These are phyloP conservation scores for Geothlypis trichas DNA, from an alignment of 2,113 vertebrate genomes.

Conservation along the genomic window DNA sequence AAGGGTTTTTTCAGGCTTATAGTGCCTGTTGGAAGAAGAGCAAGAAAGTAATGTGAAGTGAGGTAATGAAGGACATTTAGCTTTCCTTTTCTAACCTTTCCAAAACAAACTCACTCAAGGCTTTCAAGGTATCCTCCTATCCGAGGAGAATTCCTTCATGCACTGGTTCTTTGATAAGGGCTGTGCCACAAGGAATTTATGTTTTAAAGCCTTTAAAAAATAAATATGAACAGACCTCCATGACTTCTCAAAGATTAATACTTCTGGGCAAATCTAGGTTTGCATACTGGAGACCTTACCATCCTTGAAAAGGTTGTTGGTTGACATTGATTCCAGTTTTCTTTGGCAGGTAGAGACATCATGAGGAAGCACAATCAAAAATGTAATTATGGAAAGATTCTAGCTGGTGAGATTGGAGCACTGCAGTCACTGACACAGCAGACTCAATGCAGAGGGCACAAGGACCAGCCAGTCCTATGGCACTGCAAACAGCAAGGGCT, in stretches of 20 bases:
- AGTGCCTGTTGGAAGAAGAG: background rate
- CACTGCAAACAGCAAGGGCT: background rate
- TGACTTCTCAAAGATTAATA: background rate
- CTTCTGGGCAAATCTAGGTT: background rate
- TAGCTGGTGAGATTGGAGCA: background rate
- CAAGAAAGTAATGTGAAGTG: background rate
- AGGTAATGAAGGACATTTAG: background rate
- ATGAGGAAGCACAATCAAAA: background rate
- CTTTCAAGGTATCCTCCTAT: background rate
- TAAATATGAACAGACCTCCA: background rate
- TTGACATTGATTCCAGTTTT: background rate
- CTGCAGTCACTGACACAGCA: background rate
- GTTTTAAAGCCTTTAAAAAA: background rate
- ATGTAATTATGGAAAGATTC: background rate
- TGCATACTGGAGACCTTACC: accelerated
- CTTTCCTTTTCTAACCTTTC: background rate
- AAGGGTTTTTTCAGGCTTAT: background rate
- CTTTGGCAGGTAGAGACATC: background rate
- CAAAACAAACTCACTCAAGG: background rate
- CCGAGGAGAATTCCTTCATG: background rate
- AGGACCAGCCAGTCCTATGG: background rate
- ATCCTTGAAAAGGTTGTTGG: background rate
- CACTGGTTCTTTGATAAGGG: background rate
- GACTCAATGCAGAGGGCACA: background rate
- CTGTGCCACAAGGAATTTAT: background rate